phyloP scores from a whole-genome alignment of 2,888 invertebrate genomes.

The Caenorhabditis angaria region DNA sequence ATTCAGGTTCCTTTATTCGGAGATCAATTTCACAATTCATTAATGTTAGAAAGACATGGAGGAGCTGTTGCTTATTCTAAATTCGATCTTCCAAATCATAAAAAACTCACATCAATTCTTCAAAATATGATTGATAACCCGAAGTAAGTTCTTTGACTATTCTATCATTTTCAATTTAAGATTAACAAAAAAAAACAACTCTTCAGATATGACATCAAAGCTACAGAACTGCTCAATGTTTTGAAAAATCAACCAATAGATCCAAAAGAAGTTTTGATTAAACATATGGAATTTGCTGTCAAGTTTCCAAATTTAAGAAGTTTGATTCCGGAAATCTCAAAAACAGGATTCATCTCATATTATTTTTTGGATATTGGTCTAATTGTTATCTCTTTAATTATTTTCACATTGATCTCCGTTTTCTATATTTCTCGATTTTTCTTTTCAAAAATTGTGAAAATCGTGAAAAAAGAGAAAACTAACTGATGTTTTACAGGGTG shows the following conservation, averaged over 20 bases:
- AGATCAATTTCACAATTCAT: slow-evolving; percentile 27
- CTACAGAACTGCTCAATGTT: slow-evolving; percentile 11
- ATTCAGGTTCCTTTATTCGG: slow-evolving; percentile 23
- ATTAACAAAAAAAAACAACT: too few relatives aligned
- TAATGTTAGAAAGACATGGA: slow-evolving; percentile 17
- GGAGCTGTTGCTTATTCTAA: not conserved
- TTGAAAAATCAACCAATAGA: slow-evolving; percentile 29
- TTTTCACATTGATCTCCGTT: too few relatives aligned
- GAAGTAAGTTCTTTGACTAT: too few relatives aligned
- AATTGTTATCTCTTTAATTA: not conserved
- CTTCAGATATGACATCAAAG: slow-evolving; percentile 14
- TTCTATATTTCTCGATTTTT: too few relatives aligned
- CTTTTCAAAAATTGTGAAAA: too few relatives aligned
- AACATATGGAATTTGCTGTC: slow-evolving; percentile 32
- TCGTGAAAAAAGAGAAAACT: too few relatives aligned
- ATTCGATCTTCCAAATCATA: not conserved
- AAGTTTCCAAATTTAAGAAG: slow-evolving; percentile 28
- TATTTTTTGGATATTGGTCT: slow-evolving; percentile 32
- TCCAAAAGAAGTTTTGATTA: slow-evolving; percentile 24
- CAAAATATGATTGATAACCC: not conserved
- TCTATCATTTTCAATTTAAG: too few relatives aligned
- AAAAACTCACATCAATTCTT: not conserved
- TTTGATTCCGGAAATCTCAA: slow-evolving; percentile 23
- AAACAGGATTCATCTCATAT: slow-evolving; percentile 17
- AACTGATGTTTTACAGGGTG: too few relatives aligned